Evolutionary conservation across 1,140 invertebrate genomes (phyloP), one percentile per base, ranked within the genome.

Genomic region (Microplitis demolitor): DNA sequence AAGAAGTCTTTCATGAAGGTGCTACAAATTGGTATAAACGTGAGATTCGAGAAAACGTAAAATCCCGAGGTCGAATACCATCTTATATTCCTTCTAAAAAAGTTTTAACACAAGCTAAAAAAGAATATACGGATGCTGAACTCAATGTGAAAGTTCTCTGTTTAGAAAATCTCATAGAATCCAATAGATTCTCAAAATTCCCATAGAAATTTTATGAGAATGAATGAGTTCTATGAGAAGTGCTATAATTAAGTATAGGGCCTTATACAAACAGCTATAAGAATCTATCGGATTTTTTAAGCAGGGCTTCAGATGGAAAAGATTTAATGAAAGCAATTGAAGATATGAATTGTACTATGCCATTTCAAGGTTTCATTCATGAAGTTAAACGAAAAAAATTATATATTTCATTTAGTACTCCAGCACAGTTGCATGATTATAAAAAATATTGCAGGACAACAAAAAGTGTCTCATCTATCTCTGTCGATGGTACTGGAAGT

Each of bases 401-500:
- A n/a, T 58, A n/a, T 14, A 61, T 69, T 1, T 68, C 69, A 34
- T 75, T 67, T 51, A 33, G 33, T 5, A 66, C 66, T 0, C 33
- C 34, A 56, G 35, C 45, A 8, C 74, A 75, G 50, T 11, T 13
- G 3, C 39, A 54, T 9, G 51, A 34, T 3, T 75, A 75, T 35
- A 72, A 75, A 45, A 34, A 75, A 35, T 72, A 66, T 67, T 45
- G 54, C 14, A 31, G 16, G 24, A 56, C 50, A 0, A 70, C 37
- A 11, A 50, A 45, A 11, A 70, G 39, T 33, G 9, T 64, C 54
- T 56, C 62, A 34, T 16, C 37, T 0, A 56, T 71, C 1, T 54
- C 24, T 2, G 24, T 72, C 13, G 72, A 76, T 67, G 66, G 58
- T 8, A 72, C 72, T 11, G 75, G 69, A 6, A 72, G 72, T 50